A percentile compares a stretch with the other conserved stretches of the same genome.
Conservation (phyloP, 2,113 vertebrate genomes). For the Dasyornis broadbenti region DNA sequence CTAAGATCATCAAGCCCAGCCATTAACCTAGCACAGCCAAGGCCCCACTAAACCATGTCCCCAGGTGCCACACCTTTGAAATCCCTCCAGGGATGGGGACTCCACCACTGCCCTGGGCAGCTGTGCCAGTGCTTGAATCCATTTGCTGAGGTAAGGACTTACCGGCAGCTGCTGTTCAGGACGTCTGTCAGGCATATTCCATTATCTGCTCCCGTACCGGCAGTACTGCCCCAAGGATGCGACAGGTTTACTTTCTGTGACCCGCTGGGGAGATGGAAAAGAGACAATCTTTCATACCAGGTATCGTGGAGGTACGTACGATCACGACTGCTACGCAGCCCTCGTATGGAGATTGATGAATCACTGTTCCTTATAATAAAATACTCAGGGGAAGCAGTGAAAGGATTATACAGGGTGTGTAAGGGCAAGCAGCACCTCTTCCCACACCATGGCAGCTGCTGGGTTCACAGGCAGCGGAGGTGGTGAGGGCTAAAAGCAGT, state of each 20-base stretch:
- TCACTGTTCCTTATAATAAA: not conserved
- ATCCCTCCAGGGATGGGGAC: not conserved
- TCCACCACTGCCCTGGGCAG: not conserved
- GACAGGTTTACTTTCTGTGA: slow-evolving; percentile 13
- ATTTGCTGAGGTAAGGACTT: not conserved
- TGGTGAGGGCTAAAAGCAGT: not conserved
- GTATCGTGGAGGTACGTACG: not conserved
- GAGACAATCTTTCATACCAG: fast-evolving
- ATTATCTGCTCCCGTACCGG: not conserved
- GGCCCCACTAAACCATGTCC: not conserved
- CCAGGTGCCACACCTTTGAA: not conserved
- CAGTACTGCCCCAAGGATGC: not conserved
- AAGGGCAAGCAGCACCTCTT: not conserved
- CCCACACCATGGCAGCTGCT: fast-evolving
- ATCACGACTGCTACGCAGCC: not conserved
- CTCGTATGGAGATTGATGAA: not conserved
- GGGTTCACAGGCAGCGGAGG: not conserved
- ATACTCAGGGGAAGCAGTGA: not conserved
- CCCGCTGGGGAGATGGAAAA: not conserved
- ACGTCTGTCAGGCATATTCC: not conserved
- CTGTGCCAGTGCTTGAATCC: not conserved
- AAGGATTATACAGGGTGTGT: not conserved
- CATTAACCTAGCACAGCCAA: not conserved
- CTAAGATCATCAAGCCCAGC: not conserved
- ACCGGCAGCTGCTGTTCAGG: not conserved